These are phyloP conservation scores for Plestiodon gilberti DNA, from an alignment of 2,113 vertebrate species.

Conservation along the genomic window DNA sequence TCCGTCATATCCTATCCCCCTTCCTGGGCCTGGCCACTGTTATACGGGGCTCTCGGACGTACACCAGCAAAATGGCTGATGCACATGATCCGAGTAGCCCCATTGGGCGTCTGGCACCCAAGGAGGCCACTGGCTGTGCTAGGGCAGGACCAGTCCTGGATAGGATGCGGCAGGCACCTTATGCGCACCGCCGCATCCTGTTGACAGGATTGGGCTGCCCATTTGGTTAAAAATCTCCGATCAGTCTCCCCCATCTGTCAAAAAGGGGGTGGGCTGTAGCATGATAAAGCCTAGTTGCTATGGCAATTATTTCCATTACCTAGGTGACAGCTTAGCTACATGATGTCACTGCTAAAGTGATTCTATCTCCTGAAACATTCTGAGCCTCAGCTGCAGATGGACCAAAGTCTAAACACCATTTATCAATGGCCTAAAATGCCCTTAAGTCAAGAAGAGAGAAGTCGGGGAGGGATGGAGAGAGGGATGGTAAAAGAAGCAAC, in stretches of 20 bases:
- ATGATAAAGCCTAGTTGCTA: slow-evolving; percentile 78
- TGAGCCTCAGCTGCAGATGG: slow-evolving; percentile 57
- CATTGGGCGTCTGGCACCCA: too few species aligned
- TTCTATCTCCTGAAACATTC: slow-evolving; percentile 69
- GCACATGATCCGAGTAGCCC: too few species aligned
- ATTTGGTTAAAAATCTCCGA: slow-evolving; percentile 66
- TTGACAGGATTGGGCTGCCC: too few species aligned
- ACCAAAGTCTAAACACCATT: slow-evolving; percentile 36
- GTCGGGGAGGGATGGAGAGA: not conserved
- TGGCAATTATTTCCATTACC: slow-evolving; percentile 80
- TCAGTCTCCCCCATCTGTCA: slow-evolving; percentile 71
- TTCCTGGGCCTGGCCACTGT: too few species aligned
- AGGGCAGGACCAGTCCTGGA: too few species aligned
- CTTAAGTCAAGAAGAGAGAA: slow-evolving; percentile 2
- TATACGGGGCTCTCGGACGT: too few species aligned
- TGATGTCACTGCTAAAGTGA: slow-evolving; percentile 73
- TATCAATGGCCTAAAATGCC: slow-evolving; percentile 41
- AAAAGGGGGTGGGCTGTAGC: slow-evolving; percentile 54
- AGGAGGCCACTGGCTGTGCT: too few species aligned
- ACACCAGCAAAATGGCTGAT: too few species aligned
- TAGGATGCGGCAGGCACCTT: too few species aligned
- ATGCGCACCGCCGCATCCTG: too few species aligned
- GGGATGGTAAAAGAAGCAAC: slow-evolving; percentile 8
- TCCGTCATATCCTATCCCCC: too few species aligned
- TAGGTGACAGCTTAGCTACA: slow-evolving; percentile 74